Base-by-base conservation (phyloP, 2,888 invertebrate genomes). In the Melieria picta region DNA sequence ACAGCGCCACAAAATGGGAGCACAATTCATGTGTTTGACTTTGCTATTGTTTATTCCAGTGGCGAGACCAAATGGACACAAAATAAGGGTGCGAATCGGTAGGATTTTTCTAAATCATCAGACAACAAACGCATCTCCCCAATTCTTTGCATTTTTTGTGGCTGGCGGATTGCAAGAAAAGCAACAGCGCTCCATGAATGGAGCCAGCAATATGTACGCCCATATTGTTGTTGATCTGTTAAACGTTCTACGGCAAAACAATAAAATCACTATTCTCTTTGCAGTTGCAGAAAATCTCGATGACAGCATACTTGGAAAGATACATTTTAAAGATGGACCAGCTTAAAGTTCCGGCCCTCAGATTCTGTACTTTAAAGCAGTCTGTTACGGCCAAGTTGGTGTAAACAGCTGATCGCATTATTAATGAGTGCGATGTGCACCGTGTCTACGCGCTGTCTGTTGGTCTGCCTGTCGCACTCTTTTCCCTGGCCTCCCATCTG, bases 381-480 rank as follows among this genome's bases (percentile, higher is more conserved):
- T 16, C 16, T 16, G 1, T 16, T 16, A 16, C 16, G 16, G 30
- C 30, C 30, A 30, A 30, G 43, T 66, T 74, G 69, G 57, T 60
- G 42, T 46, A 61, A 69, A 61, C 72, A 75, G 72, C 74, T 75
- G 73, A 70, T 72, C 70, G 76, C 45, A 55, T 52, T 77, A 82
- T 80, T 81, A 83, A 81, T 81, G 81, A 83, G 30, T 30, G 30
- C 30, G 30, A 30, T 30, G 30, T 30, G 30, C 30, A 30, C 30
- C 30, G 30, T 30, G 30, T 30, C 30, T 30, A 30, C 30, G 30
- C 30, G 30, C 3, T 30, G 30, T 30, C 30, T 30, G 30, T 30
- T 1, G 3, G 30, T 30, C 30, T 30, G 30, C 30, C 30, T 30
- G 30, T 3, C 30, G 30, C 30, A 30, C 30, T 30, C 30, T 2